These are phyloP conservation scores for Fulmarus glacialis DNA, from an alignment of 2,113 vertebrate genomes.

Conservation along the genomic window DNA sequence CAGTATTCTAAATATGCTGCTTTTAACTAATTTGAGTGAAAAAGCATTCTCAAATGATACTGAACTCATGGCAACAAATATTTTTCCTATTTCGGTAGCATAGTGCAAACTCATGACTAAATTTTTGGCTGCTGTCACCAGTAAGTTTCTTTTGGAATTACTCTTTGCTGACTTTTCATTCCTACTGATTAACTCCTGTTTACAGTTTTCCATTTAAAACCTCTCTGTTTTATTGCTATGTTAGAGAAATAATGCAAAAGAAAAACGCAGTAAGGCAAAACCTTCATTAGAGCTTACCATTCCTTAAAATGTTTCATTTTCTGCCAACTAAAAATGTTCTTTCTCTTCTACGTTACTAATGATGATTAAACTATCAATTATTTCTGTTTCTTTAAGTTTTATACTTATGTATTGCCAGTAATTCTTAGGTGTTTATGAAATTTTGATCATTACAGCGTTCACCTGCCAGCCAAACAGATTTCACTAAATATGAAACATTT, in stretches of 20 bases:
- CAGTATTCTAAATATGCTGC: background rate
- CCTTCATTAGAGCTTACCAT: background rate
- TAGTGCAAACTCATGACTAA: conserved; percentile 17
- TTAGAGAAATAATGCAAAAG: background rate
- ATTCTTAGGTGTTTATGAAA: background rate
- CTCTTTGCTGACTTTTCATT: background rate
- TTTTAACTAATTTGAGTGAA: background rate
- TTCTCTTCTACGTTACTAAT: background rate
- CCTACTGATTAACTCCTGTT: background rate
- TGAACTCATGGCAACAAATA: background rate
- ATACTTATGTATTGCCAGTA: background rate
- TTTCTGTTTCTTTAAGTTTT: background rate
- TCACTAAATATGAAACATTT: background rate
- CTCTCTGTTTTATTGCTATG: background rate
- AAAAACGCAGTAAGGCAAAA: background rate
- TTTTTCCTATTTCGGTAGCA: conserved; percentile 12
- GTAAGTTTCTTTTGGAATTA: background rate
- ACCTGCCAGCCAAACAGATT: background rate
- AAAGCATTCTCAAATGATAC: background rate
- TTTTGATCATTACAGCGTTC: background rate
- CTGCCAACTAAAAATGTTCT: background rate
- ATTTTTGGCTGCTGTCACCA: conserved; percentile 4
- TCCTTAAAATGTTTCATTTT: background rate
- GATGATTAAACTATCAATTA: background rate
- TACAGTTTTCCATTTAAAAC: background rate